Conservation (phyloP, 2,888 invertebrate genomes). For the Aporophyla lueneburgensis region DNA sequence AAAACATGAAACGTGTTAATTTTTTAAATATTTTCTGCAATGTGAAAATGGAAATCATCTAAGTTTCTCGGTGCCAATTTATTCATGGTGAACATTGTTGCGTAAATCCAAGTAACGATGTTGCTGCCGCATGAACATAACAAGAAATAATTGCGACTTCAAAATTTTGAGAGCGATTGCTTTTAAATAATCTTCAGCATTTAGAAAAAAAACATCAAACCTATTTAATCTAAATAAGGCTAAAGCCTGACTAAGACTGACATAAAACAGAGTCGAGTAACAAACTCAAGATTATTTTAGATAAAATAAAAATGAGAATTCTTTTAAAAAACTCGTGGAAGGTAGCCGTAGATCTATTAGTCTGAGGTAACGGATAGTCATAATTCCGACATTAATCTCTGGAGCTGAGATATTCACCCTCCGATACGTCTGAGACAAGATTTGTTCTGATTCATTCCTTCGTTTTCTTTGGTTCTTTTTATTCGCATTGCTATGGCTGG, state of each 20-base stretch:
- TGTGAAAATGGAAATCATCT: not conserved
- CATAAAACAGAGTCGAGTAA: not conserved
- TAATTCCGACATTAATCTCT: slow-evolving; percentile 42
- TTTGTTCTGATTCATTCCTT: slow-evolving; percentile 11
- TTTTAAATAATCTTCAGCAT: not conserved
- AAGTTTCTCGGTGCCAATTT: not conserved
- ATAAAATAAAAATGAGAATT: slow-evolving; percentile 3
- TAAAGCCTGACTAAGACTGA: not conserved
- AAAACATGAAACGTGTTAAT: not conserved
- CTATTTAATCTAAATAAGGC: not conserved
- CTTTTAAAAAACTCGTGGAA: slow-evolving; percentile 10
- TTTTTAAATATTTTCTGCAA: not conserved
- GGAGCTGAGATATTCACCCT: slow-evolving; percentile 22
- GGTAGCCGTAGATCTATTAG: slow-evolving; percentile 31
- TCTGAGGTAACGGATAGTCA: slow-evolving; percentile 34
- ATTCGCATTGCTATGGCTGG: not conserved
- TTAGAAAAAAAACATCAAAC: not conserved
- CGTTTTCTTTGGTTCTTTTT: slow-evolving; percentile 7
- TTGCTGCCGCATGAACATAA: not conserved
- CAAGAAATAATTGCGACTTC: not conserved
- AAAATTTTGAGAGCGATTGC: not conserved
- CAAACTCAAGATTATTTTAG: not conserved
- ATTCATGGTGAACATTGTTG: not conserved
- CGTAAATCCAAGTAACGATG: not conserved
- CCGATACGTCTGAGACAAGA: slow-evolving; percentile 19